Conservation (phyloP, 2,113 vertebrate species). For the Chaetodon trifascialis region DNA sequence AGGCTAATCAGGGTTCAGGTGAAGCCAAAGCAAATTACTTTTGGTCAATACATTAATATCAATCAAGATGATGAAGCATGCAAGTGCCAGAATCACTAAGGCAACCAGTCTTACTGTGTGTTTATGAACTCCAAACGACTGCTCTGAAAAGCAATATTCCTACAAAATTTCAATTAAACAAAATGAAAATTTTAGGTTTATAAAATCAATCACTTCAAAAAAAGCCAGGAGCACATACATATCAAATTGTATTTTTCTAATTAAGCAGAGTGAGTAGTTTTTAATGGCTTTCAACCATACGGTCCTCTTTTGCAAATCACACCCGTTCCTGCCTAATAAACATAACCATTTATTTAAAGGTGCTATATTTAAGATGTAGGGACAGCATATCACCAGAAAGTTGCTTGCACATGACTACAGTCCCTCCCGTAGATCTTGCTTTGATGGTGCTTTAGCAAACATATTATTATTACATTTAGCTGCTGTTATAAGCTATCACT, state of each 20-base stretch:
- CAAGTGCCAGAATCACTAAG: neutral
- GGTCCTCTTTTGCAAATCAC: slow-evolving; percentile 22
- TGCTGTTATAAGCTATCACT: too few relatives aligned
- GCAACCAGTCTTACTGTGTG: neutral
- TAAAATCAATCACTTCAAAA: slow-evolving; percentile 31
- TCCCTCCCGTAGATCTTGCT: too few relatives aligned
- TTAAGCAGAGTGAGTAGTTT: slow-evolving; percentile 52
- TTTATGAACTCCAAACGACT: neutral
- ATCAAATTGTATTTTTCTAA: slow-evolving; percentile 62
- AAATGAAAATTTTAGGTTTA: slow-evolving; percentile 22
- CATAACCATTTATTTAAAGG: slow-evolving; percentile 32
- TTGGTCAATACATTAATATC: neutral
- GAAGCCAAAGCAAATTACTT: neutral
- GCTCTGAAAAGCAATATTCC: neutral
- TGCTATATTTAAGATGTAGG: neutral
- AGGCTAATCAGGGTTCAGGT: neutral
- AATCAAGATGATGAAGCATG: neutral
- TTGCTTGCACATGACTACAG: too few relatives aligned
- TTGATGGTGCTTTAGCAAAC: too few relatives aligned
- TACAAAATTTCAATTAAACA: slow-evolving; percentile 4
- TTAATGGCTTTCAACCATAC: slow-evolving; percentile 44
- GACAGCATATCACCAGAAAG: too few relatives aligned
- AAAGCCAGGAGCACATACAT: neutral
- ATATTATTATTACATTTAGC: too few relatives aligned
- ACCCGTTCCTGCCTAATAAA: slow-evolving; percentile 36